These are phyloP conservation scores for Gerris lacustris DNA, from an alignment of 2,888 invertebrate genomes.

Conservation along the genomic window DNA sequence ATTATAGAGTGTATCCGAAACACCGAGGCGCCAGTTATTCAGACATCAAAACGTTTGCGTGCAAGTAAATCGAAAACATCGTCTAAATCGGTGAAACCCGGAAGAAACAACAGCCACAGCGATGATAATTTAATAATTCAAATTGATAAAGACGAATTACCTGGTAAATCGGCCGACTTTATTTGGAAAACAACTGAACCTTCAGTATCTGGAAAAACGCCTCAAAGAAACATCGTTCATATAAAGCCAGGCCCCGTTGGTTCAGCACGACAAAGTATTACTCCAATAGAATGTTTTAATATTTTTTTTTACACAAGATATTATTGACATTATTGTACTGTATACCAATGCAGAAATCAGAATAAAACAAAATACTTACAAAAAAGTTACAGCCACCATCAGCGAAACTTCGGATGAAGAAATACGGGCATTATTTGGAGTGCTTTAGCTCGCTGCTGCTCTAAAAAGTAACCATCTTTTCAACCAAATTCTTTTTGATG, in stretches of 20 bases:
- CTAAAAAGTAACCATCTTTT: slow-evolving; percentile 12
- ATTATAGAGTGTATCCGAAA: no score
- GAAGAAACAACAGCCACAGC: no score
- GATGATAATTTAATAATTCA: no score
- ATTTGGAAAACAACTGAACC: no score
- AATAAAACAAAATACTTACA: not conserved
- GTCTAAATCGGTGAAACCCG: no score
- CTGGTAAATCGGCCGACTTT: no score
- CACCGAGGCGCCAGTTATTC: no score
- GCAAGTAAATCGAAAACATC: no score
- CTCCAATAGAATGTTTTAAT: not conserved
- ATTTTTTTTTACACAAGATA: slow-evolving; percentile 13
- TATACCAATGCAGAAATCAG: slow-evolving; percentile 14
- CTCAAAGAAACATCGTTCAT: not conserved
- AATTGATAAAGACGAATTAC: no score
- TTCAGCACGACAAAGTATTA: not conserved
- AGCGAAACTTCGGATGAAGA: slow-evolving; percentile 12
- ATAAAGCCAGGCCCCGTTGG: not conserved
- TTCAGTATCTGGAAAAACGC: not conserved
- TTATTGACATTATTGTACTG: slow-evolving; percentile 2
- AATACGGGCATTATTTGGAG: slow-evolving; percentile 16
- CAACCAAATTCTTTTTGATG: not conserved
- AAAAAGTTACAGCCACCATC: slow-evolving; percentile 3
- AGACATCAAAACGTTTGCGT: no score
- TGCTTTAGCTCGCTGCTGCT: slow-evolving; percentile 13